Base-by-base conservation (phyloP, 2,888 invertebrate species). In the Hymenopus coronatus region DNA sequence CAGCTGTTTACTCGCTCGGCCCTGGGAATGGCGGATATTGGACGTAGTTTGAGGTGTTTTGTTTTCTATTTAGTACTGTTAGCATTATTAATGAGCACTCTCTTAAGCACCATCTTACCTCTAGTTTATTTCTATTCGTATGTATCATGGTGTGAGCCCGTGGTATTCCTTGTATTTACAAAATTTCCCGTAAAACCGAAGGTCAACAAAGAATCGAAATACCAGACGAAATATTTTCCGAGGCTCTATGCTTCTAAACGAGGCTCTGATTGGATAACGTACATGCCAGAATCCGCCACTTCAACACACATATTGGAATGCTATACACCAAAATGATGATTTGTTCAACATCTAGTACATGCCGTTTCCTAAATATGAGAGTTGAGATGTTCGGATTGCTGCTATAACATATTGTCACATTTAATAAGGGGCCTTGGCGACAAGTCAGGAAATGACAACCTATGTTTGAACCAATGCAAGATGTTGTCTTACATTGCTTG, bases 111-210 rank as follows among this genome's bases (percentile, higher is more conserved):
- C 9, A 83, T 85, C 90, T 89, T 90, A 91, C 91, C 91, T 91
- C 91, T 88, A 91, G 89, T 88, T 90, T 91, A 89, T 90, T 90
- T 89, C 90, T 90, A 86, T 90, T 90, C 70, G 90, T 90, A 84
- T 91, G 91, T 88, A 90, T 91, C 90, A 91, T 91, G 85, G 82
- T 90, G 88, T 82, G 83, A 83, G 40, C 28, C 54, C 89, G 82
- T 82, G 88, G 89, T 85, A 88, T 25, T 84, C 81, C 89, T 85
- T 84, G 82, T 87, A 87, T 83, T 84, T 84, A 87, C 82, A 87
- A 70, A 90, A 90, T 83, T 87, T 82, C 20, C 27, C 28, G n/a
- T 81, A 85, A 87, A 88, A 88, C 88, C 70, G 83, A 88, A 89
- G 85, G 88, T 88, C 88, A 89, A 88, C 84, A 85, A 88, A 88